A percentile compares a stretch with the other conserved stretches of the same genome.
These are phyloP conservation scores for Alosa sapidissima DNA, from an alignment of 2,797 vertebrate species.

Conservation along the genomic window DNA sequence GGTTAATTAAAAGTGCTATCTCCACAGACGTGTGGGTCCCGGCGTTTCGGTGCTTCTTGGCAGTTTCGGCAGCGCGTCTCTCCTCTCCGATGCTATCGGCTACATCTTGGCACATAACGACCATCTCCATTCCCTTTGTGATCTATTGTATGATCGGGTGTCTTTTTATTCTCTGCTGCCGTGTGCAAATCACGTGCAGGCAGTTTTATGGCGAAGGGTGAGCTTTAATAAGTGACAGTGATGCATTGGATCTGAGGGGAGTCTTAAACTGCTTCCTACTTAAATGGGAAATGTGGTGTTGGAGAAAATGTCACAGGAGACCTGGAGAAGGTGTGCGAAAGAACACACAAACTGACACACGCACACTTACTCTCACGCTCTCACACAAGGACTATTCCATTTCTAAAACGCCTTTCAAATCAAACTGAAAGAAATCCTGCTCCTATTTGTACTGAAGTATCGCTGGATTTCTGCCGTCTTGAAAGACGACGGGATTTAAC, in stretches of 20 bases:
- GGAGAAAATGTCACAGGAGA: background rate
- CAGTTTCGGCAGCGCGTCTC: background rate
- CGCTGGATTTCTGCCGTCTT: background rate
- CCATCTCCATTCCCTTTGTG: background rate
- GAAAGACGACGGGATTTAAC: background rate
- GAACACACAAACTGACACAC: background rate
- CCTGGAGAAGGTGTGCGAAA: background rate
- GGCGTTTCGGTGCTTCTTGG: background rate
- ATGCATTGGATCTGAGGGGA: constrained; percentile 54
- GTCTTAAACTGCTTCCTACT: background rate
- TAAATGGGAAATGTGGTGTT: background rate
- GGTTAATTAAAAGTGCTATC: constrained; percentile 18
- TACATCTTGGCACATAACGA: background rate
- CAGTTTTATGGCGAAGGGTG: constrained; percentile 56
- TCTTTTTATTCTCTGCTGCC: constrained; percentile 60
- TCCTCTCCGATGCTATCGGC: background rate
- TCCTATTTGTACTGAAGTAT: background rate
- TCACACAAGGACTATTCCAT: background rate
- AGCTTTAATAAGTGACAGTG: constrained; percentile 63
- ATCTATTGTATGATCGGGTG: background rate
- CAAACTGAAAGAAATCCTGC: constrained; percentile 13
- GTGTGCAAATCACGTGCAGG: constrained; percentile 65
- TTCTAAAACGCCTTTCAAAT: background rate
- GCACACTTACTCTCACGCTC: background rate
- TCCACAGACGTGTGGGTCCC: background rate